Conservation (phyloP, 2,888 invertebrate genomes). For the Dinocampus coccinellae region DNA sequence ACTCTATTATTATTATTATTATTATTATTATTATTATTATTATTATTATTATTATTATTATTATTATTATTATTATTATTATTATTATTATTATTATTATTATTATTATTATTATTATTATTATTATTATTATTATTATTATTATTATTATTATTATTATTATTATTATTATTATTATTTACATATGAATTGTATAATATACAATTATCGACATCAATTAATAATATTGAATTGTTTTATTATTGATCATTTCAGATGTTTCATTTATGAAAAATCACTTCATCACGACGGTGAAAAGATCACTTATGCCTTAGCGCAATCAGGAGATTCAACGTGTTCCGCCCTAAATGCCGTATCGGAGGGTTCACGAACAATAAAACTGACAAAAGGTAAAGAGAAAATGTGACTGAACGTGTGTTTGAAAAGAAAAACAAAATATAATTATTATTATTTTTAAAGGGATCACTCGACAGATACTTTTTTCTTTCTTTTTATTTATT, state of each 20-base stretch:
- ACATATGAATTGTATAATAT: neutral
- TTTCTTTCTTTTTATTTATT: neutral
- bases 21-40: too few relatives aligned
- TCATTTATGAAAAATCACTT: slow-evolving; percentile 77
- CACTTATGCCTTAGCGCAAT: slow-evolving; percentile 80
- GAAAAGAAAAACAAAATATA: neutral
- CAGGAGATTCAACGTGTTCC: slow-evolving; percentile 85
- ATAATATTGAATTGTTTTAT: slow-evolving; percentile 20
- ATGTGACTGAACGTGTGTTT: neutral
- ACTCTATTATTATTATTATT: too few relatives aligned
- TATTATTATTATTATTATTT: too few relatives aligned
- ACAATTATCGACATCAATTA: slow-evolving; percentile 12
- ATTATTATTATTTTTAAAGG: neutral
- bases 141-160: too few relatives aligned
- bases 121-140: too few relatives aligned
- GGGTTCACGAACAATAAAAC: slow-evolving; percentile 83
- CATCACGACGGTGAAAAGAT: slow-evolving; percentile 69
- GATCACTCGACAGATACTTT: neutral
- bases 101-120: too few relatives aligned
- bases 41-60: too few relatives aligned
- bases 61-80: too few relatives aligned
- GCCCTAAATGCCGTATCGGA: slow-evolving; percentile 82
- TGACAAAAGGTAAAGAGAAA: slow-evolving; percentile 76
- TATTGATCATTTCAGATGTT: slow-evolving; percentile 74
- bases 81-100: too few relatives aligned